Conservation (phyloP, 2,888 invertebrate genomes). For the Trissolcus japonicus region DNA sequence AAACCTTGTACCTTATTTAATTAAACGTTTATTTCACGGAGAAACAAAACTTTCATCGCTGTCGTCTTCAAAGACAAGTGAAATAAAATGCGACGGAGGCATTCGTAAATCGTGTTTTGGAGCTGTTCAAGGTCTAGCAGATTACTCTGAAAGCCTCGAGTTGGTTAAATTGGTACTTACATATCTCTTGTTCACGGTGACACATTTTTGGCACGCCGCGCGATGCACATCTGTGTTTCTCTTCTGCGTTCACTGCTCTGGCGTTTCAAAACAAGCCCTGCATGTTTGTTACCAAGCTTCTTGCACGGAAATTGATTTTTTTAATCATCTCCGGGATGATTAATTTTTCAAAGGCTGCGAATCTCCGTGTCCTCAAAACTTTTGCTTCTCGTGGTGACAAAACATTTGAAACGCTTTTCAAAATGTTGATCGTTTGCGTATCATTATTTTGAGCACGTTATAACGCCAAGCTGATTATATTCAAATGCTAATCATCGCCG, state of each 20-base stretch:
- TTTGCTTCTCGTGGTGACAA: no score
- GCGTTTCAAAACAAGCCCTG: slow-evolving; percentile 59
- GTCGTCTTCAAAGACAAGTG: slow-evolving; percentile 47
- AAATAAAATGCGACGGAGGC: slow-evolving; percentile 48
- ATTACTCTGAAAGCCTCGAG: slow-evolving; percentile 62
- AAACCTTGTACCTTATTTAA: slow-evolving; percentile 20
- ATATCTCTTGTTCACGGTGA: slow-evolving; percentile 69
- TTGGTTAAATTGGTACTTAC: slow-evolving; percentile 70
- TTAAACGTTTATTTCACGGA: slow-evolving; percentile 38
- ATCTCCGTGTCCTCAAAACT: no score
- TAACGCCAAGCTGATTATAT: background rate
- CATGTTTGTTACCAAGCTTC: background rate
- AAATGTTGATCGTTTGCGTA: slow-evolving; percentile 6
- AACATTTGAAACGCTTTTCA: background rate
- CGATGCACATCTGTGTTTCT: slow-evolving; percentile 64
- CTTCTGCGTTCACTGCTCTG: slow-evolving; percentile 63
- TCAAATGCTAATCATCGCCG: slow-evolving; percentile 11
- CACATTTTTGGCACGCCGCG: slow-evolving; percentile 70
- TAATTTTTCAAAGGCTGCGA: no score
- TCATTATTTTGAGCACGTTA: no score
- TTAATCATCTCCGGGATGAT: background rate
- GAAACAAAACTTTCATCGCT: slow-evolving; percentile 50
- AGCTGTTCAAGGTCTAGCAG: slow-evolving; percentile 60
- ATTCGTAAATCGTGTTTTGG: slow-evolving; percentile 53
- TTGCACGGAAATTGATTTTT: slow-evolving; percentile 3